A percentile compares a stretch with the other conserved stretches of the same genome.
phyloP scores from a whole-genome alignment of 2,888 invertebrate genomes.

The Netelia melanura region DNA sequence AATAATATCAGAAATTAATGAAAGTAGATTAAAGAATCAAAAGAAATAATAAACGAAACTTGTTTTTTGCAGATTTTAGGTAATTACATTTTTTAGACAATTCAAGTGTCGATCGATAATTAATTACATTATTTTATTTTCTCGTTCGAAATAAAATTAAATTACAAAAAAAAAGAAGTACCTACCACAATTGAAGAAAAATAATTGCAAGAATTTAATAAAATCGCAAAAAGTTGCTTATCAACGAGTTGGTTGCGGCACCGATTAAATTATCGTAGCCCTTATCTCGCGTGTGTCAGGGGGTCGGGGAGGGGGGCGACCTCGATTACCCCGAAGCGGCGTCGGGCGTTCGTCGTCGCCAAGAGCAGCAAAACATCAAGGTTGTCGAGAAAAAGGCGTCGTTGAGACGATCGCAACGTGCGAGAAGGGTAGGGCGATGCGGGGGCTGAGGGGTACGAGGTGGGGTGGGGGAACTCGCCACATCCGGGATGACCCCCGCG shows the following conservation, averaged over 20 bases:
- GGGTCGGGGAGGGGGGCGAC: background rate
- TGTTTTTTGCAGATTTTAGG: too few species aligned
- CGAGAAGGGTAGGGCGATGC: conserved; percentile 8
- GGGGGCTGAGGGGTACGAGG: conserved; percentile 20
- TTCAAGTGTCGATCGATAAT: too few species aligned
- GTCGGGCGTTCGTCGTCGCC: conserved; percentile 29
- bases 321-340: conserved; percentile 19
- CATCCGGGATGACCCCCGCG: conserved; percentile 58
- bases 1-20: too few species aligned
- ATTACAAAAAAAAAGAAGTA: background rate
- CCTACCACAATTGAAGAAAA: background rate
- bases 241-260: background rate
- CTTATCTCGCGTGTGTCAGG: background rate
- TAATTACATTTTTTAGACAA: too few species aligned
- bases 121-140: too few species aligned
- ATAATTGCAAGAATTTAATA: background rate
- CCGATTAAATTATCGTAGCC: background rate
- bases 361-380: conserved; percentile 55
- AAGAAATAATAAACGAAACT: too few species aligned
- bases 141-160: background rate
- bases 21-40: too few species aligned
- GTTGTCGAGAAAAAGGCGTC: conserved; percentile 51
- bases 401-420: conserved; percentile 29
- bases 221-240: background rate
- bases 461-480: conserved; percentile 47